These are phyloP conservation scores for Leptinotarsa juncta DNA, from an alignment of 2,888 invertebrate species.

Conservation along the genomic window DNA sequence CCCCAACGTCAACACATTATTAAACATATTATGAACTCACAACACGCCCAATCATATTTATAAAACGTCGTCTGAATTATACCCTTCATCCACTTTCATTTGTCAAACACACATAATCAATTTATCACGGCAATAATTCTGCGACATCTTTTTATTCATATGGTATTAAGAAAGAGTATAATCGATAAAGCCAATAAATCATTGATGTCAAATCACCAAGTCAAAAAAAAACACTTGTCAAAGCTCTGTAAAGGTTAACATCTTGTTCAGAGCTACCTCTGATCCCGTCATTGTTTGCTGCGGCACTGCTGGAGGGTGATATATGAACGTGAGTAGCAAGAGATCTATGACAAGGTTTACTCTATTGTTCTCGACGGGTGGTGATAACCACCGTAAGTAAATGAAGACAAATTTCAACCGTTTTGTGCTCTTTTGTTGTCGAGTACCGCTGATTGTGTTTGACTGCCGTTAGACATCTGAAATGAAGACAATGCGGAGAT, in stretches of 20 bases:
- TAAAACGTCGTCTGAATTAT: constrained; percentile 1
- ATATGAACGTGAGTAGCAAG: constrained; percentile 59
- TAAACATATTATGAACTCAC: not conserved
- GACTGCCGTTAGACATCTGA: constrained; percentile 55
- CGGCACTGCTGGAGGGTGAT: constrained; percentile 50
- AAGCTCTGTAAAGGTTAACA: constrained; percentile 54
- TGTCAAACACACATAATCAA: constrained; percentile 10
- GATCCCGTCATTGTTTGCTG: constrained; percentile 43
- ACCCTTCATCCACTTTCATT: constrained; percentile 17
- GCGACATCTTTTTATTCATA: constrained; percentile 20
- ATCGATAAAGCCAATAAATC: constrained; percentile 40
- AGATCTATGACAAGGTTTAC: constrained; percentile 58
- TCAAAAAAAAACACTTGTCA: constrained; percentile 53
- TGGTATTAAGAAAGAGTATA: constrained; percentile 13
- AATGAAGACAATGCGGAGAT: constrained; percentile 51
- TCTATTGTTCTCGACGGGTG: constrained; percentile 64
- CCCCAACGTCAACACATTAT: not conserved
- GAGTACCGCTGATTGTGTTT: constrained; percentile 61
- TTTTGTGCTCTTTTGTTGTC: constrained; percentile 48
- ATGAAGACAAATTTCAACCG: constrained; percentile 66
- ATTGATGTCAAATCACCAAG: constrained; percentile 41
- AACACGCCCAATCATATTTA: constrained; percentile 17
- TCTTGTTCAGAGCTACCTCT: constrained; percentile 50
- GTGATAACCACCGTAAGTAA: constrained; percentile 63
- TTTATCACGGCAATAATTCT: constrained; percentile 3